A percentile compares a stretch with the other conserved stretches of the same genome.
Conservation (phyloP, 1,140 invertebrate genomes). For the Platorchestia sp. region DNA sequence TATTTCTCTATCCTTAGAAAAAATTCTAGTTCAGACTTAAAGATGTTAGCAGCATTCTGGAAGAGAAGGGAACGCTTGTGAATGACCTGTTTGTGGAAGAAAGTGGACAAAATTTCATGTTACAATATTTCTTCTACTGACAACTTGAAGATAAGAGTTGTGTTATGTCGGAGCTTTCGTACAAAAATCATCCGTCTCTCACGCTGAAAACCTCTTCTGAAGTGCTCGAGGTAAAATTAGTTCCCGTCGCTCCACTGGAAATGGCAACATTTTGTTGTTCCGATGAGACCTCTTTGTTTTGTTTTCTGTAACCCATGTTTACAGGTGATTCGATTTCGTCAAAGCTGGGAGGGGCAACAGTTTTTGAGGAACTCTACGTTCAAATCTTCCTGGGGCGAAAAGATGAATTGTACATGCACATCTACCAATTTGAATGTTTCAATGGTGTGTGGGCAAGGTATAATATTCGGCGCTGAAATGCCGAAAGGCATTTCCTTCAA, state of each 20-base stretch:
- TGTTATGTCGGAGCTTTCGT: not conserved
- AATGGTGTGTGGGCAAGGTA: too few species aligned
- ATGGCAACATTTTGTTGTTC: not conserved
- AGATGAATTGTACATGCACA: too few species aligned
- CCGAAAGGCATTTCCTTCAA: too few species aligned
- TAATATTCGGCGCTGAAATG: too few species aligned
- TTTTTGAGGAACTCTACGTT: not conserved
- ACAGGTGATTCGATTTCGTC: not conserved
- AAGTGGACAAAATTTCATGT: not conserved
- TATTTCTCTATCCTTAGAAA: not conserved
- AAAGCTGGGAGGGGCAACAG: not conserved
- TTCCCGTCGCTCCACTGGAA: not conserved
- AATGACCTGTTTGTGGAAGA: not conserved
- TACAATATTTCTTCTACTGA: not conserved
- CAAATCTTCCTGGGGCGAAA: not conserved
- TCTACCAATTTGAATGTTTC: too few species aligned
- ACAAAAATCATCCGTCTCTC: not conserved
- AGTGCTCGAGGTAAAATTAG: not conserved
- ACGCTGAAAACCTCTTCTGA: not conserved
- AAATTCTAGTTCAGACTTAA: not conserved
- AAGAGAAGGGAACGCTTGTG: not conserved
- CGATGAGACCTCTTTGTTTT: not conserved
- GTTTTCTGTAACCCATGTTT: not conserved
- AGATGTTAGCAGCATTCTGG: not conserved
- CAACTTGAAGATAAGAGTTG: not conserved